A percentile compares a stretch with the other conserved stretches of the same genome.
Evolutionary conservation across 2,888 invertebrate genomes (phyloP).

Genomic region (Xestia sexstrigata): DNA sequence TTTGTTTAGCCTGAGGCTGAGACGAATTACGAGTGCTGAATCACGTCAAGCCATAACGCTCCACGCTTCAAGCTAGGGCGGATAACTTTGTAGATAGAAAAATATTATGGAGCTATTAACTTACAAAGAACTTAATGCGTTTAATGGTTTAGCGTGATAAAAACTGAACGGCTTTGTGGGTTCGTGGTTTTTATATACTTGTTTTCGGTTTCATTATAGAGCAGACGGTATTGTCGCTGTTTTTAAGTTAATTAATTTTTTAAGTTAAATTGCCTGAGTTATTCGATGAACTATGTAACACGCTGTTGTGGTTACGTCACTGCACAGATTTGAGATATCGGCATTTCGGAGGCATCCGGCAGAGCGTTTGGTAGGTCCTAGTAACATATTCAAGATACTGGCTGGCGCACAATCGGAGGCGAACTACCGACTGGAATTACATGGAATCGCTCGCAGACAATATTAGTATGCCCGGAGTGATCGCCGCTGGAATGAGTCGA

Average conservation of each 20-base stretch:
- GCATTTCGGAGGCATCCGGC: slow-evolving; percentile 52
- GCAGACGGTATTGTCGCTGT: background rate
- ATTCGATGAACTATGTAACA: background rate
- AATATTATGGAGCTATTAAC: slow-evolving; percentile 60
- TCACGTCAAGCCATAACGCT: slow-evolving; percentile 77
- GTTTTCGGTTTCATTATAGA: background rate
- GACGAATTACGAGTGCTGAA: slow-evolving; percentile 83
- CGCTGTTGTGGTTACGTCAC: slow-evolving; percentile 24
- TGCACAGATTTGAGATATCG: slow-evolving; percentile 45
- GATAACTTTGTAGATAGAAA: slow-evolving; percentile 68
- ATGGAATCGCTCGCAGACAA: slow-evolving; percentile 84
- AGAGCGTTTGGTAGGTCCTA: slow-evolving; percentile 40
- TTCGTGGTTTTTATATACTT: background rate
- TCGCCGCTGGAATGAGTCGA: slow-evolving; percentile 88
- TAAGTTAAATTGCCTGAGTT: background rate
- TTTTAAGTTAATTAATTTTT: slow-evolving; percentile 13
- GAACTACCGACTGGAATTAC: slow-evolving; percentile 85
- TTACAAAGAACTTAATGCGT: slow-evolving; percentile 42
- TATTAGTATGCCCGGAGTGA: slow-evolving; percentile 88
- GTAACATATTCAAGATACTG: slow-evolving; percentile 88
- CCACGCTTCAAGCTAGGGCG: slow-evolving; percentile 67
- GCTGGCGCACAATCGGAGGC: slow-evolving; percentile 80
- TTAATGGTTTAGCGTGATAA: slow-evolving; percentile 24
- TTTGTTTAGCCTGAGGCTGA: slow-evolving; percentile 86
- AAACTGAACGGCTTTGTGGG: slow-evolving; percentile 18